phyloP scores from a whole-genome alignment of 2,888 invertebrate genomes.

The Ryuthela nishihirai region DNA sequence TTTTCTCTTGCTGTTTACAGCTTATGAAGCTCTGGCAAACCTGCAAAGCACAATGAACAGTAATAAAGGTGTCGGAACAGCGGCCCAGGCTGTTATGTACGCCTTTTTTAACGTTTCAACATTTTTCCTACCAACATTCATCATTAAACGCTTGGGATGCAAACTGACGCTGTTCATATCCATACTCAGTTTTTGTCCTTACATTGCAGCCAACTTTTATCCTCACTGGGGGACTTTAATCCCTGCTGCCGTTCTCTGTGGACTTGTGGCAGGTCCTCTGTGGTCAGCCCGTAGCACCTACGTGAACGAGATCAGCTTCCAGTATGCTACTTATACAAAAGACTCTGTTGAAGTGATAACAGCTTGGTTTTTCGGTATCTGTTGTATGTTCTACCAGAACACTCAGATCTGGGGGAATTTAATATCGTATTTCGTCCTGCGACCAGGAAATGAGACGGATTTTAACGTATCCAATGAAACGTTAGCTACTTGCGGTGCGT shows the following conservation, averaged over 20 bases:
- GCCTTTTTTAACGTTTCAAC: conserved; percentile 77
- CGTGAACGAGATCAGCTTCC: conserved; percentile 28
- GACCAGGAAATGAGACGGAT: not conserved
- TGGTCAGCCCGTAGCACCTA: conserved; percentile 35
- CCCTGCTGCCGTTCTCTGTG: conserved; percentile 34
- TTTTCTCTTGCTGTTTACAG: conserved; percentile 37
- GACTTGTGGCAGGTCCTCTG: conserved; percentile 35
- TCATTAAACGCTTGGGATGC: conserved; percentile 36
- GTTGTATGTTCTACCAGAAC: conserved; percentile 33
- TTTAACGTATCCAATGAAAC: conserved; percentile 3
- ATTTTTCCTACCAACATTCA: conserved; percentile 76
- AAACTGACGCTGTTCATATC: conserved; percentile 32
- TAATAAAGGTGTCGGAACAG: conserved; percentile 79
- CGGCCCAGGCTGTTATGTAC: conserved; percentile 85
- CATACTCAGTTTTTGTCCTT: conserved; percentile 25
- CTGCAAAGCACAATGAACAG: conserved; percentile 36
- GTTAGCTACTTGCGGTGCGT: conserved; percentile 22
- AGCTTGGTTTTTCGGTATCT: conserved; percentile 33
- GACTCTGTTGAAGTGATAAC: conserved; percentile 22
- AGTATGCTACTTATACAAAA: conserved; percentile 20
- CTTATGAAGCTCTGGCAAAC: conserved; percentile 34
- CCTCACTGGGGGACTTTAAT: conserved; percentile 18
- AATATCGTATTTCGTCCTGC: conserved; percentile 26
- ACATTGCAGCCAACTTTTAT: conserved; percentile 36
- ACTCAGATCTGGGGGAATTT: conserved; percentile 38